These are phyloP conservation scores for Drosophila greeni DNA, from an alignment of 2,888 invertebrate species.

Conservation along the genomic window DNA sequence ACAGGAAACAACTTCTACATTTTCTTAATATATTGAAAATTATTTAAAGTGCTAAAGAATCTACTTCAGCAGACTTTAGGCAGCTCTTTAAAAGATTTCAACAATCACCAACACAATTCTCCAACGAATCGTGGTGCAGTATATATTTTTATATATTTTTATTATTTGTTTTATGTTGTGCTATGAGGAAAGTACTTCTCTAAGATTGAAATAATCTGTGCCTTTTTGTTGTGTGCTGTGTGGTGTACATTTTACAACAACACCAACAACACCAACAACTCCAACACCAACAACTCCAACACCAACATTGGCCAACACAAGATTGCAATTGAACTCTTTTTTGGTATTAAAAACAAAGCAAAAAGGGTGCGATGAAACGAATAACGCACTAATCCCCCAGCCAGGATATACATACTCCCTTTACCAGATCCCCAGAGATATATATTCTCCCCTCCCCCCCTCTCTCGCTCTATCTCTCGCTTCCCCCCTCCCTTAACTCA, in stretches of 20 bases:
- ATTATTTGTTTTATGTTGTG: background rate
- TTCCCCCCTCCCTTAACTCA: background rate
- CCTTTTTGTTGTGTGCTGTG: constrained; percentile 6
- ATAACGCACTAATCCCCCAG: constrained; percentile 54
- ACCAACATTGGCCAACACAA: constrained; percentile 58
- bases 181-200: too few species aligned
- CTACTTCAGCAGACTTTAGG: background rate
- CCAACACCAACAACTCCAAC: background rate
- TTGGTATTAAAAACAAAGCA: constrained; percentile 24
- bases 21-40: too few species aligned
- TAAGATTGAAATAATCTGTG: constrained; percentile 7
- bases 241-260: constrained; percentile 8
- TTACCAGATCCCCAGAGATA: constrained; percentile 9
- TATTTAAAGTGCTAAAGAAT: background rate
- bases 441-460: background rate
- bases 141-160: background rate
- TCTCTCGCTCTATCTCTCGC: background rate
- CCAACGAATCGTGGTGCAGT: background rate
- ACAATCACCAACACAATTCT: background rate
- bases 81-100: background rate
- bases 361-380: constrained; percentile 23
- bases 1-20: too few species aligned
- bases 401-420: constrained; percentile 14
- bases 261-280: background rate
- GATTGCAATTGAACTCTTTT: constrained; percentile 66